These are phyloP conservation scores for Dyspetes luteomarginatus DNA, from an alignment of 2,888 invertebrate species.

Conservation along the genomic window DNA sequence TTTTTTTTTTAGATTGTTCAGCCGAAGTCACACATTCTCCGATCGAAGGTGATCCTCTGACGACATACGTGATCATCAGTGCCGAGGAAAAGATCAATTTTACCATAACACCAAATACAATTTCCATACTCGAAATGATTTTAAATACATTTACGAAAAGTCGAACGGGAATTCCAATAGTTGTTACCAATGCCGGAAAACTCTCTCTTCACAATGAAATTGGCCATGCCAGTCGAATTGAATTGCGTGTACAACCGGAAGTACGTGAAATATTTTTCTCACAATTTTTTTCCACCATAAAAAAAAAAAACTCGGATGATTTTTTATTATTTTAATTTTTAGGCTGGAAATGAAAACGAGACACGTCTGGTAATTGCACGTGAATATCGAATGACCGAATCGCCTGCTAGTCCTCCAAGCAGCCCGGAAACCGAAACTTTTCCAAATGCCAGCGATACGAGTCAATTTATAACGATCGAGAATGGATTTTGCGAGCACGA, in stretches of 20 bases:
- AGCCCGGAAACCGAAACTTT: slow-evolving; percentile 74
- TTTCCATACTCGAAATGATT: slow-evolving; percentile 85
- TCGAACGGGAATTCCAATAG: slow-evolving; percentile 76
- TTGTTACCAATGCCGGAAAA: slow-evolving; percentile 75
- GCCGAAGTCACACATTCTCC: slow-evolving; percentile 61
- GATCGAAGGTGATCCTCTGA: slow-evolving; percentile 75
- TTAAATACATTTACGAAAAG: slow-evolving; percentile 82
- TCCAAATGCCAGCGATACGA: slow-evolving; percentile 68
- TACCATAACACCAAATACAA: slow-evolving; percentile 88
- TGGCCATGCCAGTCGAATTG: slow-evolving; percentile 80
- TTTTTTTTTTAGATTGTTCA: slow-evolving; percentile 66
- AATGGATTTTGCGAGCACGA: slow-evolving; percentile 85
- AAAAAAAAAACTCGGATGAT: background rate
- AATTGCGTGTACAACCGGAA: slow-evolving; percentile 76
- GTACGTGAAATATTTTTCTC: slow-evolving; percentile 66
- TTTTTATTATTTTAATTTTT: slow-evolving; percentile 31
- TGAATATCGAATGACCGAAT: slow-evolving; percentile 69
- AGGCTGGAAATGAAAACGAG: slow-evolving; percentile 68
- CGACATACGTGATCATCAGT: slow-evolving; percentile 89
- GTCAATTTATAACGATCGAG: slow-evolving; percentile 85
- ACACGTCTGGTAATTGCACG: slow-evolving; percentile 70
- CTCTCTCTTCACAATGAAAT: slow-evolving; percentile 87
- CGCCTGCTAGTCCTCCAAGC: slow-evolving; percentile 73
- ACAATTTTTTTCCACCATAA: background rate
- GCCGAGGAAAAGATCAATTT: slow-evolving; percentile 88